Base-by-base conservation (phyloP, 2,888 invertebrate genomes). In the Cacoxenus indagator region DNA sequence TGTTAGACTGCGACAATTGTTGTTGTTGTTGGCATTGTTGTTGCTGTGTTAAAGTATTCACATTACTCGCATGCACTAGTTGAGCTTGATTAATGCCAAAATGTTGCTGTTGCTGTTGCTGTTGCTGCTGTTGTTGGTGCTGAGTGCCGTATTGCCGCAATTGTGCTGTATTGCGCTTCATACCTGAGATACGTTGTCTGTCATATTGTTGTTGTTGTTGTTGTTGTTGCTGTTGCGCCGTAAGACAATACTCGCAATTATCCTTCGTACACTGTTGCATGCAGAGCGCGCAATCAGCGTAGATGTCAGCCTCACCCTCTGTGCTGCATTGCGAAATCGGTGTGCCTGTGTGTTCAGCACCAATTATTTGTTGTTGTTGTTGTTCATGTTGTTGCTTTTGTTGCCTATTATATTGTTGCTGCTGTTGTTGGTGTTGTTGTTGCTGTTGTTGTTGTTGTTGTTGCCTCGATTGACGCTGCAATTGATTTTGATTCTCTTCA, bases 211-310 rank as follows among this genome's bases (percentile, higher is more conserved):
- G 57, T 14, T 37, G 62, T 17, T 1, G 64, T 29, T 64, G 64
- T 45, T 22, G 19, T 17, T 55, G 46, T 62, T 54, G 17, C 46
- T 67, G 43, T 3, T 26, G 64, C 22, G 66, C 26, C 1, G 65
- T 27, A 62, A 84, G 70, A 68, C 88, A 88, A 59, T 85, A 87
- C 65, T 87, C 86, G 70, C 88, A 88, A 72, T 87, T 84, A 2
- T 85, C 82, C 24, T 85, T 86, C 48, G 81, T 86, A 70, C 88
- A 88, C 70, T 88, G 85, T 67, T 87, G 87, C 82, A 87, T 83
- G 72, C 88, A 88, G 8, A 88, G 70, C 61, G 87, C 86, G 70
- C 88, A 88, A 66, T 88, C 87, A 5, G 84, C 81, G 70, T 83
- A 87, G 26, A 83, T 72, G 0, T 74, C 73, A 24, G 19, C 14